Evolutionary conservation across 2,888 invertebrate genomes (phyloP).

Genomic region (Trimorus sp.): DNA sequence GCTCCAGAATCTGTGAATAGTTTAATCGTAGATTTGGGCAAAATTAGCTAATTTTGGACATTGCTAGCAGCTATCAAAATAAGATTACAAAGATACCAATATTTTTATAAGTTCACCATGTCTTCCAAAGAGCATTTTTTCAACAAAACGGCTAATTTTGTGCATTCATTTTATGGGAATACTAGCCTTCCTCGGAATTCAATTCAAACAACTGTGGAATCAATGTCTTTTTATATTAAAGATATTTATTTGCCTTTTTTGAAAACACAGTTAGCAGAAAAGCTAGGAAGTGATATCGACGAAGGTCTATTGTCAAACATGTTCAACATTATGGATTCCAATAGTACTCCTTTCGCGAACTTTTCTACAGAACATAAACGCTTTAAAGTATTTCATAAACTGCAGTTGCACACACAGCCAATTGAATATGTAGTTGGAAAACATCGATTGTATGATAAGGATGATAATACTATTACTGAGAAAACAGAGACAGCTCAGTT

Average conservation of each 20-base stretch:
- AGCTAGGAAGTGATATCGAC: too few species aligned
- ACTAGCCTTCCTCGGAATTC: constrained; percentile 21
- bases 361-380: constrained; percentile 21
- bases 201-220: constrained; percentile 27
- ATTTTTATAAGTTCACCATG: too few species aligned
- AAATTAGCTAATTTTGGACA: too few species aligned
- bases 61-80: too few species aligned
- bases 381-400: constrained; percentile 29
- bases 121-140: constrained; percentile 18
- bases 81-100: too few species aligned
- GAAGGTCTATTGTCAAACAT: constrained; percentile 10
- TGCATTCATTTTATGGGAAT: constrained; percentile 21
- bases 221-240: constrained; percentile 25
- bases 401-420: too few species aligned
- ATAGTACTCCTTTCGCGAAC: constrained; percentile 23
- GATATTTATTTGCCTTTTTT: constrained; percentile 20
- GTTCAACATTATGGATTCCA: constrained; percentile 15
- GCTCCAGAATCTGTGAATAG: too few species aligned
- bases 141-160: constrained; percentile 14
- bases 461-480: constrained; percentile 19
- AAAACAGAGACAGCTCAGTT: constrained; percentile 13
- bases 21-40: too few species aligned
- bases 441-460: too few species aligned
- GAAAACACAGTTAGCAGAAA: constrained; percentile 17
- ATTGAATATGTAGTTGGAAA: too few species aligned